These are phyloP conservation scores for Amazonetta brasiliensis DNA, from an alignment of 2,797 vertebrate species.

Conservation along the genomic window DNA sequence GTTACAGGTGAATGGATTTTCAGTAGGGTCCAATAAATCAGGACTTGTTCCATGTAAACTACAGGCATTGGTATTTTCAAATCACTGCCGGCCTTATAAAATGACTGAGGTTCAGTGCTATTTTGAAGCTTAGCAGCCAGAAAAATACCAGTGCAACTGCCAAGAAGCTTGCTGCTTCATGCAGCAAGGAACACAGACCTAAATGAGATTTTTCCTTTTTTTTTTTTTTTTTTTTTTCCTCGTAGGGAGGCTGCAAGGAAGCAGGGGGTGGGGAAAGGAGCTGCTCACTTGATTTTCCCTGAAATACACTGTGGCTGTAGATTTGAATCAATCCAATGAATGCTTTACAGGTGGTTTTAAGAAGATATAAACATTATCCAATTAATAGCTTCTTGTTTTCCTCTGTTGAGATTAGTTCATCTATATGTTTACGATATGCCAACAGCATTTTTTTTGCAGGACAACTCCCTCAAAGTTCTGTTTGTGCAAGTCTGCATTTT, in stretches of 20 bases:
- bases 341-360: constrained; percentile 9
- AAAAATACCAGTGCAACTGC: constrained; percentile 37
- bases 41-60: not conserved
- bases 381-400: not conserved
- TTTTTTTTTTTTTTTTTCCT: not conserved
- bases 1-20: constrained; percentile 1
- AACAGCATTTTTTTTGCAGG: not conserved
- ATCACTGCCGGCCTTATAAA: constrained; percentile 19
- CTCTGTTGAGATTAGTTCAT: not conserved
- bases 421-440: not conserved
- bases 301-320: not conserved
- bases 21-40: not conserved
- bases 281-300: not conserved
- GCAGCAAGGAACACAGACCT: not conserved
- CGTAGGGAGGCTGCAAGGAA: not conserved
- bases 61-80: not conserved
- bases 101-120: constrained; percentile 35
- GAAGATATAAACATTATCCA: not conserved
- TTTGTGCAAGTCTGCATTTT: not conserved
- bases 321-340: not conserved
- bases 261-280: not conserved
- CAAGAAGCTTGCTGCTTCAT: constrained; percentile 46
- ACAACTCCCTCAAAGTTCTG: not conserved
- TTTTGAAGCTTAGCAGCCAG: constrained; percentile 48
- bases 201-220: constrained; percentile 24